These are phyloP conservation scores for Chelmon rostratus DNA, from an alignment of 2,797 vertebrate genomes.

Conservation along the genomic window DNA sequence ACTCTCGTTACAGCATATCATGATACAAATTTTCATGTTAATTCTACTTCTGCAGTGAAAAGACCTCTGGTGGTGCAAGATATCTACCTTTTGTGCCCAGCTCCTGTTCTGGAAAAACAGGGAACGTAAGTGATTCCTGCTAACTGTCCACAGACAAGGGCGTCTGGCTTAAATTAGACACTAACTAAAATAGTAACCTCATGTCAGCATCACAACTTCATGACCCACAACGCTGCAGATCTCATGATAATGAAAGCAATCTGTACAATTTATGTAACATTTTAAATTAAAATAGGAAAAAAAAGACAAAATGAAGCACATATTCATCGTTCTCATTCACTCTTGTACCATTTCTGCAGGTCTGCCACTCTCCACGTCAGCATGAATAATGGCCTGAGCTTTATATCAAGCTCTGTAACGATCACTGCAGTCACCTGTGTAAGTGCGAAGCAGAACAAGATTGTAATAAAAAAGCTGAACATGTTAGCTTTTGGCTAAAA, in stretches of 20 bases:
- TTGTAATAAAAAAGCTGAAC: not conserved
- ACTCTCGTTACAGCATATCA: not conserved
- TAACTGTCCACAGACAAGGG: not conserved
- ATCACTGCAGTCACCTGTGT: slow-evolving; percentile 95
- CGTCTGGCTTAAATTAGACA: not conserved
- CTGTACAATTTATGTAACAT: not conserved
- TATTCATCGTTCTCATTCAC: not conserved
- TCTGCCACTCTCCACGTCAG: slow-evolving; percentile 96
- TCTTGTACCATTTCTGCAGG: slow-evolving; percentile 75
- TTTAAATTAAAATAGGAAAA: not conserved
- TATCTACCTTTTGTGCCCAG: slow-evolving; percentile 95
- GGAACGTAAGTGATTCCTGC: slow-evolving; percentile 89
- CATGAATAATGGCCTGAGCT: slow-evolving; percentile 98
- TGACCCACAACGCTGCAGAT: not conserved
- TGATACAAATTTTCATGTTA: not conserved
- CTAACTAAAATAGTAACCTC: not conserved
- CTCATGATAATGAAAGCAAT: not conserved
- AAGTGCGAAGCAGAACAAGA: slow-evolving; percentile 76
- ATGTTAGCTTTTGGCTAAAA: not conserved
- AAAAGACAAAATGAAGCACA: too few species aligned
- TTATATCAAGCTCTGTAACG: slow-evolving; percentile 98
- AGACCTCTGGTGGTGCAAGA: slow-evolving; percentile 94
- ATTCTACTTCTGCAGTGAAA: slow-evolving; percentile 87
- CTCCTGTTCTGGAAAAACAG: slow-evolving; percentile 92
- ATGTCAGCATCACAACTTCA: not conserved